Evolutionary conservation across 2,113 vertebrate species (phyloP), one percentile per base, ranked within the genome.

Genomic region (Bujurquina vittata): DNA sequence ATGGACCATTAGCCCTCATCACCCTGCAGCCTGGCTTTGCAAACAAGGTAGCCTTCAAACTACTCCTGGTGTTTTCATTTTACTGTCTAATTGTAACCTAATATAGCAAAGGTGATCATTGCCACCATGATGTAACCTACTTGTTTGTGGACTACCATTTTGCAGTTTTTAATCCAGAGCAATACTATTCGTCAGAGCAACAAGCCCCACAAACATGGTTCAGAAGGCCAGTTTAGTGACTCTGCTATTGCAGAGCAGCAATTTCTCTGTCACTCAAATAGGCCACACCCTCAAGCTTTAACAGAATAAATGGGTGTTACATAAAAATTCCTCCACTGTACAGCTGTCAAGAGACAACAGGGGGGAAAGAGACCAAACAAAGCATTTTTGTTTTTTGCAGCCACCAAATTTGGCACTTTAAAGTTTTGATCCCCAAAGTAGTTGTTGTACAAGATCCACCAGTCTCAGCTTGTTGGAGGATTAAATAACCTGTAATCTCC

Each of bases 11-110:
- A 0, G 79, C 74, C 2, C 90, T 97, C 61, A 89, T 98, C 93
- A 97, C 95, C 11, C 93, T 99, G 4, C 96, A 98, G 63, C 97
- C 98, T 1, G 74, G 88, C 57, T 96, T 97, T 3, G 94, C 97
- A 35, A 86, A 94, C 85, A 96, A 96, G 96, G 97, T 98, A 80
- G 59, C 1, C 2, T 6, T 81, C 3, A 58, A 17, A n/a, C 46
- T 7, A 17, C 17, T 22, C 9, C 10, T 20, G 11, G 2, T 87
- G 14, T 60, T 63, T 10, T 46, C 3, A 15, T 56, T 60, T 14
- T 33, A 54, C 5, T 6, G 5, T 75, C 1, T n/a, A 63, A 26
- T 4, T 63, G 9, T 31, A 56, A 43, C 40, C 10, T 52, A 3
- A 18, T 52, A 52, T 52, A 52, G 18, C 49, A 18, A 52, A 52